phyloP scores from a whole-genome alignment of 2,113 vertebrate species.

The Trichechus manatus region DNA sequence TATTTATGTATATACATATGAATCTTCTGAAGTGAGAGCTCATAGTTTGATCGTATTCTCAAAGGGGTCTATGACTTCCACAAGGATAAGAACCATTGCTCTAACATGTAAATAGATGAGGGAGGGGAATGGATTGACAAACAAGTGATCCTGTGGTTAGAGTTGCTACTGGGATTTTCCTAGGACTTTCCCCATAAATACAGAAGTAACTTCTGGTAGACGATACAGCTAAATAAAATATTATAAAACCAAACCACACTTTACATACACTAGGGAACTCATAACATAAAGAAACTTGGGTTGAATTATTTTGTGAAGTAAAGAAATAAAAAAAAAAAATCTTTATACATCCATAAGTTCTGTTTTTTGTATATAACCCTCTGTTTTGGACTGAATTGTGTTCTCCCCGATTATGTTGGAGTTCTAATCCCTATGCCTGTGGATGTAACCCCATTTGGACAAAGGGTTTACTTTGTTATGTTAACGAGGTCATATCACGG shows the following conservation, averaged over 20 bases:
- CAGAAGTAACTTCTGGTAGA: background rate
- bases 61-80: background rate
- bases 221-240: background rate
- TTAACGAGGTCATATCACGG: no score
- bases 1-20: background rate
- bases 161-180: background rate
- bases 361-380: background rate
- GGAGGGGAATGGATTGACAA: background rate
- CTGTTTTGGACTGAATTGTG: background rate
- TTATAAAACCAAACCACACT: background rate
- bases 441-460: background rate
- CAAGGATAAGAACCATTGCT: background rate
- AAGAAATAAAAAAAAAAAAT: constrained; percentile 6
- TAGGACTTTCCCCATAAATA: background rate
- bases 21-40: constrained; percentile 19
- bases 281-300: background rate
- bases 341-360: background rate
- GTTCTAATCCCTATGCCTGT: background rate
- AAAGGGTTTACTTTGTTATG: no score
- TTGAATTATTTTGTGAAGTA: background rate
- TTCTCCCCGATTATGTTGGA: background rate
- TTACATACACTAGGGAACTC: background rate
- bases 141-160: background rate
- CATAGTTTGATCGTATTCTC: background rate
- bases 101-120: background rate